phyloP scores from a whole-genome alignment of 2,888 invertebrate species.

The Sarcophaga rosellei region DNA sequence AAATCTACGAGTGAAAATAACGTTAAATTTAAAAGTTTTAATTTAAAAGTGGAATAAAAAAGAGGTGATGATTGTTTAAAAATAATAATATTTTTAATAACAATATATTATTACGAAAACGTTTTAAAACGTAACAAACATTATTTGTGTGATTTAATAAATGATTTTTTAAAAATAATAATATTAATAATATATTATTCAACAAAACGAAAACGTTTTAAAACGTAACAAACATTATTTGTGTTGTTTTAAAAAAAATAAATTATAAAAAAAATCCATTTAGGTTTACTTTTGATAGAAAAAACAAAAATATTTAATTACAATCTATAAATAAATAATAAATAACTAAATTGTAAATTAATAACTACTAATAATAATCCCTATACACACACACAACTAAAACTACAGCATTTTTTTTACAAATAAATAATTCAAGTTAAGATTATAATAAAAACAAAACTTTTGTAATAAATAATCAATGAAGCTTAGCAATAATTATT shows the following conservation, averaged over 20 bases:
- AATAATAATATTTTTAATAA: too few species aligned
- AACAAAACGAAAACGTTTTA: too few species aligned
- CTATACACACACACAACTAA: background rate
- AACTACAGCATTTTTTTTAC: constrained; percentile 4
- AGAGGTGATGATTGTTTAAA: constrained; percentile 32
- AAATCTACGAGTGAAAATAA: background rate
- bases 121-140: background rate
- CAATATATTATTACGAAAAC: too few species aligned
- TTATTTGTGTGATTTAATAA: too few species aligned
- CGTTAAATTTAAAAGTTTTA: constrained; percentile 6
- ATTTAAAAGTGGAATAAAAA: constrained; percentile 13
- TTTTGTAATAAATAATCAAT: constrained; percentile 44
- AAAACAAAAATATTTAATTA: constrained; percentile 18
- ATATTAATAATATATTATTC: too few species aligned
- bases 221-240: background rate
- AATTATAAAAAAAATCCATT: too few species aligned
- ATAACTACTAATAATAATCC: too few species aligned
- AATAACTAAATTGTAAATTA: background rate
- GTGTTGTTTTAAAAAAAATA: too few species aligned
- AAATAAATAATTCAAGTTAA: constrained; percentile 47
- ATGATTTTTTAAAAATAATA: background rate
- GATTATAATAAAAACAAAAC: constrained; percentile 8
- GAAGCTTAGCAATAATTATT: constrained; percentile 38
- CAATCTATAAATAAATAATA: constrained; percentile 1
- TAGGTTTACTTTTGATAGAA: background rate